Percentiles rank a stretch among this genome's conserved stretches.
phyloP scores from a whole-genome alignment of 2,888 invertebrate species.

The Rhamnusium bicolor region DNA sequence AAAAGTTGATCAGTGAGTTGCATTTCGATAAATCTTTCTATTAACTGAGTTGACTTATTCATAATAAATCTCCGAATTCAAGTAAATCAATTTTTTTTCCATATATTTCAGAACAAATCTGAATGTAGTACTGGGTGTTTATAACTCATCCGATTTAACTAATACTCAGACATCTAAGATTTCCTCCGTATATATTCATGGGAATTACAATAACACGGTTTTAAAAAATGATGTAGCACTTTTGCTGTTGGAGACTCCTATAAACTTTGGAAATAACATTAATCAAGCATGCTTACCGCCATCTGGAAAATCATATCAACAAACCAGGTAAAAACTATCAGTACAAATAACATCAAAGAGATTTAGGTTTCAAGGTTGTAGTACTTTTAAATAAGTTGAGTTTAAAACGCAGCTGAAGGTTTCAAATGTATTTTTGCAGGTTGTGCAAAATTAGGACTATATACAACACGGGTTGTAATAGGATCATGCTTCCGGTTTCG shows the following conservation, averaged over 20 bases:
- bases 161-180: conserved; percentile 34
- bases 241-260: conserved; percentile 76
- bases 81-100: background rate
- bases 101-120: background rate
- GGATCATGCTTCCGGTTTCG: too few species aligned
- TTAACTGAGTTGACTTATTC: too few species aligned
- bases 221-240: conserved; percentile 87
- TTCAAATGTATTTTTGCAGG: too few species aligned
- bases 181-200: conserved; percentile 67
- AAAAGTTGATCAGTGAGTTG: too few species aligned
- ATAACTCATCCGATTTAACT: background rate
- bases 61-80: too few species aligned
- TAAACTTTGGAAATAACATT: conserved; percentile 75
- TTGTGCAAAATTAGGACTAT: too few species aligned
- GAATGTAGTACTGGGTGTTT: background rate
- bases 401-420: too few species aligned
- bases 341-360: background rate
- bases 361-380: too few species aligned
- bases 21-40: too few species aligned
- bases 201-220: conserved; percentile 80
- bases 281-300: conserved; percentile 77
- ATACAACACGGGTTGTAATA: too few species aligned
- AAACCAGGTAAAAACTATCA: background rate
- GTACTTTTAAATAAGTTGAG: too few species aligned
- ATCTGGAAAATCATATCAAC: conserved; percentile 8